Conservation (phyloP, 92 coral and sea anemone genomes). For the Porites lobata region DNA sequence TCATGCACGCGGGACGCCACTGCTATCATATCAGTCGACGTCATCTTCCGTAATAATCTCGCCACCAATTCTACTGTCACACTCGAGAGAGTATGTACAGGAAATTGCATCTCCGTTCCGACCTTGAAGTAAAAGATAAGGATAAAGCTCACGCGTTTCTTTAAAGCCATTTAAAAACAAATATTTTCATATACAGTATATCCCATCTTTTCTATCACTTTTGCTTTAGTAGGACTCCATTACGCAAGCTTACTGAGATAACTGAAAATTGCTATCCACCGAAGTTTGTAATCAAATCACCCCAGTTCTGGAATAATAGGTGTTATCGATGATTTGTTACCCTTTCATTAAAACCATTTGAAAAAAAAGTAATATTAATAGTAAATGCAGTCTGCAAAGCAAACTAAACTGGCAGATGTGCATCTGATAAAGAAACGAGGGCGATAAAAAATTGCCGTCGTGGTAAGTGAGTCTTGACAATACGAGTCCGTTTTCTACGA, state of each 20-base stretch:
- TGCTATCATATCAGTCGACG: slow-evolving; percentile 21
- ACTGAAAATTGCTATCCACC: background rate
- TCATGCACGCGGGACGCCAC: background rate
- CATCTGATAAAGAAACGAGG: too few species aligned
- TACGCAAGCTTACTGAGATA: background rate
- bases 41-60: slow-evolving; percentile 34
- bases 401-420: too few species aligned
- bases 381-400: too few species aligned
- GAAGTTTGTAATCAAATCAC: background rate
- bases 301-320: background rate
- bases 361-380: background rate
- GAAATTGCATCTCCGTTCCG: slow-evolving; percentile 37
- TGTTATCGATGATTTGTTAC: slow-evolving; percentile 22
- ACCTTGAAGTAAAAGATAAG: slow-evolving; percentile 40
- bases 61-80: slow-evolving; percentile 31
- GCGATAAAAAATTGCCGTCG: too few species aligned
- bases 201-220: too few species aligned
- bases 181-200: too few species aligned
- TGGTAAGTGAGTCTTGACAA: too few species aligned
- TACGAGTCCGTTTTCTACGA: too few species aligned
- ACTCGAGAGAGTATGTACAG: slow-evolving; percentile 19
- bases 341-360: slow-evolving; percentile 3
- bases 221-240: background rate
- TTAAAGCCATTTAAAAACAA: too few species aligned
- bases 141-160: background rate